phyloP scores from a whole-genome alignment of 2,113 vertebrate genomes.

The Hyla sarda region DNA sequence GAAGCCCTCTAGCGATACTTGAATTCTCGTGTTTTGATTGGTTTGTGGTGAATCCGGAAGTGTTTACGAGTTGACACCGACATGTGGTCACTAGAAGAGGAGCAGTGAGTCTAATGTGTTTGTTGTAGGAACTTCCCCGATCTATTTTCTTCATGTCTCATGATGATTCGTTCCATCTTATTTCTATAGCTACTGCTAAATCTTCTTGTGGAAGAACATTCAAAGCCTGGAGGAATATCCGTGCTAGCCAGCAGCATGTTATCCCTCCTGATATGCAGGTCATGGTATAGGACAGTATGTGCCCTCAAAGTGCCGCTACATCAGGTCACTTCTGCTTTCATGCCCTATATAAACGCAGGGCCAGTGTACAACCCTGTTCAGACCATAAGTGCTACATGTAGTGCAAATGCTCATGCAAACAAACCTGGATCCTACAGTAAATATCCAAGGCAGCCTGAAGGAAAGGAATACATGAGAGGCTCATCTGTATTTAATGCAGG shows the following conservation, averaged over 20 bases:
- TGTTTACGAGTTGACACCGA: not conserved
- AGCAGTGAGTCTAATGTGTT: not conserved
- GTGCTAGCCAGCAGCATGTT: not conserved
- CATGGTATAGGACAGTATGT: not conserved
- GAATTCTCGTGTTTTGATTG: conserved; percentile 1
- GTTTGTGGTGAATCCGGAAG: not conserved
- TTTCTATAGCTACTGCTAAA: no score
- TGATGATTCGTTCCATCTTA: not conserved
- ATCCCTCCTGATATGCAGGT: not conserved
- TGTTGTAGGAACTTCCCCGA: no score
- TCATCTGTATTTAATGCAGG: conserved; percentile 78
- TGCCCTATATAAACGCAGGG: not conserved
- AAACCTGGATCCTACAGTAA: not conserved
- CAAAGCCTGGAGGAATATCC: no score
- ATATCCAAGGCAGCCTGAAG: not conserved
- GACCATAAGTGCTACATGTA: not conserved
- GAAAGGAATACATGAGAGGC: not conserved
- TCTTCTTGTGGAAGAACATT: not conserved
- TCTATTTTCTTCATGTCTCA: not conserved
- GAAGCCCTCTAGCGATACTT: not conserved
- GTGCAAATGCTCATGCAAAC: not conserved
- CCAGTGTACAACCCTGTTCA: not conserved
- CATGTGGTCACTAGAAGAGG: conserved; percentile 1
- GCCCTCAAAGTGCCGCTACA: not conserved
- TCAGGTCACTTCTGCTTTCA: not conserved